Base-by-base conservation (phyloP, 1,140 invertebrate genomes). In the Phymorhynchus buccinoides region DNA sequence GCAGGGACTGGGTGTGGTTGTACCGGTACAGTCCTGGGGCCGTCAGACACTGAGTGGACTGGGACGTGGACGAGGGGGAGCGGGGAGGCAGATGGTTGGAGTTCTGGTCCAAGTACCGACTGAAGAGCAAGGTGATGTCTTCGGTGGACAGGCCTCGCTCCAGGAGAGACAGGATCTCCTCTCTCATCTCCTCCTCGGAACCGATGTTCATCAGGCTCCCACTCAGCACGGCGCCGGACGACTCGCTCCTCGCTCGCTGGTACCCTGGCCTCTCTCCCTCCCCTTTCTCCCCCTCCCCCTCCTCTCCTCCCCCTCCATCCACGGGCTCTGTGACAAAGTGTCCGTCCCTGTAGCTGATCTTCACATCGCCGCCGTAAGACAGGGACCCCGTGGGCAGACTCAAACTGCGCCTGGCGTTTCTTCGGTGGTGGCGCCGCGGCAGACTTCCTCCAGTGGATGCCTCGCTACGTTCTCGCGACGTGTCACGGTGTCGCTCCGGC, bases 311-410 rank as follows among this genome's bases (percentile, higher is more conserved):
- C 22, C 41, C 32, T 6, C n/a, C 77, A 4, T 52, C 42, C 14
- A 42, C 71, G 9, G 35, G 77, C 18, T 81, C 88, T 41, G 88
- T 87, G 2, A 89, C 89, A 85, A 90, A 90, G 37, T 89, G 89
- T 1, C 90, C 90, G 84, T 90, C 87, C 37, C 84, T 85, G 79
- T 90, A 90, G 3, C 86, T 66, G 78, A 90, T 89, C 78, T 88
- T 88, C 30, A 87, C 86, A 48, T 86, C 87, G 22, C 86, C 82
- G 22, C 86, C 82, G 68, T 89, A 87, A 2, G 88, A 88, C 48
- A 90, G 83, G 18, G 86, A 80, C 37, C 87, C 87, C 6, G 87
- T 88, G 18, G 90, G 90, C 35, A 90, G 89, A 79, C 90, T 90
- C 32, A 89, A 78, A 62, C 89, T 89, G n/a, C 90, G 82, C 22